phyloP scores from a whole-genome alignment of 1,140 invertebrate species.

The Bombus breviceps region DNA sequence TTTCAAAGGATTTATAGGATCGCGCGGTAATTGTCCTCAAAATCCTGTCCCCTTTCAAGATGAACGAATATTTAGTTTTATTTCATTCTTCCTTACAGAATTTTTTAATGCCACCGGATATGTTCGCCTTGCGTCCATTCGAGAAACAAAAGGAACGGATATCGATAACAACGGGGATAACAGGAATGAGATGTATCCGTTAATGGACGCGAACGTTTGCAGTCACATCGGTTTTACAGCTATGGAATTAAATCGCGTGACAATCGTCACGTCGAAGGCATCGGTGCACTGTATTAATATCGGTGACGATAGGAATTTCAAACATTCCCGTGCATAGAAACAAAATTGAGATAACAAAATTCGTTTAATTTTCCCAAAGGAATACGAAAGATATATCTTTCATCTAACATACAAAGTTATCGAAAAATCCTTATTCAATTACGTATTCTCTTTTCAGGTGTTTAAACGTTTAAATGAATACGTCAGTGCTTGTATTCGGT shows the following conservation, averaged over 20 bases:
- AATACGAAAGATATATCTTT: background rate
- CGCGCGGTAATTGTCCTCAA: background rate
- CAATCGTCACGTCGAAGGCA: slow-evolving; percentile 21
- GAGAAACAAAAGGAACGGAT: slow-evolving; percentile 9
- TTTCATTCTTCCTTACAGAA: background rate
- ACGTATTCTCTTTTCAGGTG: background rate
- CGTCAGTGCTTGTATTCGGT: background rate
- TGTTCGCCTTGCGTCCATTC: background rate
- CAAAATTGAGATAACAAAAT: background rate
- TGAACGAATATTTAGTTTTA: background rate
- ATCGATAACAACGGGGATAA: slow-evolving; percentile 18
- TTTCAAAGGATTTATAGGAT: background rate
- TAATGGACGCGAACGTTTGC: slow-evolving; percentile 27
- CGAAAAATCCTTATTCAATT: background rate
- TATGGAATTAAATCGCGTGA: slow-evolving; percentile 21
- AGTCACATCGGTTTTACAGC: slow-evolving; percentile 11
- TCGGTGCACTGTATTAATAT: slow-evolving; percentile 3
- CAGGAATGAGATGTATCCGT: slow-evolving; percentile 10
- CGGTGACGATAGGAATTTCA: slow-evolving; percentile 6
- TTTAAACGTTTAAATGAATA: background rate
- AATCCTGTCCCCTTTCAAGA: background rate
- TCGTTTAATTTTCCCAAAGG: background rate
- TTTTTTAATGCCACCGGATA: slow-evolving; percentile 2
- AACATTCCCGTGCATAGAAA: background rate
- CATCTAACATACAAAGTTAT: no score